Base-by-base conservation (phyloP, 1,140 invertebrate genomes). In the Asbolus verrucosus region DNA sequence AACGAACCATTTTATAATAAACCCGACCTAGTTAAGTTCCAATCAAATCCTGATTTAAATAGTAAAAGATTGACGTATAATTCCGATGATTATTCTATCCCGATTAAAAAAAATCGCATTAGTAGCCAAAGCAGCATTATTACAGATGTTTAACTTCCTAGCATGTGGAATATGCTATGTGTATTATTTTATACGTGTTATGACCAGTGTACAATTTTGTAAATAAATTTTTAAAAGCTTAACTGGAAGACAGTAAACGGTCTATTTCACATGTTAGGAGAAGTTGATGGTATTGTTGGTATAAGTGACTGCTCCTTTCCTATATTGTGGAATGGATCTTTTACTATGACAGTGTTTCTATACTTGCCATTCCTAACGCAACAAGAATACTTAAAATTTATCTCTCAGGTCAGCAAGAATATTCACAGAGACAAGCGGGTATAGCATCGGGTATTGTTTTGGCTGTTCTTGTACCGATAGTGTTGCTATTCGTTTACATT, bases 361-460 rank as follows among this genome's bases (percentile, higher is more conserved):
- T 63, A 9, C 6, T 24, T 31, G 33, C 38, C 62, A 21, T 38
- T 65, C 19, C 36, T 16, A 16, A 8, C n/a, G n/a, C n/a, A n/a
- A n/a, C n/a, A n/a, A n/a, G n/a, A n/a, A n/a, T n/a, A n/a, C n/a
- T n/a, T n/a, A 27, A 27, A 27, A 27, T 4, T 27, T 8, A 4
- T 54, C 46, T 14, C 71, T 69, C 82, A 93, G 92, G 91, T 79
- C 87, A 91, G 71, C 89, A 93, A 78, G 91, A 93, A 80, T 92
- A 91, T 78, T 91, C 91, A 24, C 85, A 89, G 1, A 85, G 90
- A 31, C 89, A 91, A 73, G 87, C 92, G 1, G 92, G 91, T 15
- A 83, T 91, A n/a, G 90, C 92, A 2, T 86, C 87, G 74, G 91
- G 90, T 43, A 90, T 94, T 74, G 87, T 93, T 65, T 77, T 92